Base-by-base conservation (phyloP, 2,797 vertebrate species). In the Chrysocyon brachyurus region DNA sequence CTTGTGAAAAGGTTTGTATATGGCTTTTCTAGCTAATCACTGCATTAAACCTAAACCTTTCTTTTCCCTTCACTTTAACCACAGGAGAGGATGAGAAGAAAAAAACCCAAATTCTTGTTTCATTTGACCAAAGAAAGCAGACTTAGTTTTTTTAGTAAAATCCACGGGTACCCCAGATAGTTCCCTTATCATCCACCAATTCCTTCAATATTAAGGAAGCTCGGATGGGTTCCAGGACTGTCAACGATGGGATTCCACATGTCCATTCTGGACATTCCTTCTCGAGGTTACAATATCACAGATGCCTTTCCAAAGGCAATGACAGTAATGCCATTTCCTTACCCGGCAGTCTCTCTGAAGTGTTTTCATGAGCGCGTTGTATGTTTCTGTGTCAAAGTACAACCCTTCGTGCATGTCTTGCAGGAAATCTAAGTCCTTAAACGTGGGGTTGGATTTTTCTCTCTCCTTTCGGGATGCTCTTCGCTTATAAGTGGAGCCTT, bases 361-460 rank as follows among this genome's bases (percentile, higher is more conserved):
- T 8, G 99, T 99, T 98, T 99, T 99, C 99, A 99, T 99, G 97
- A 99, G 98, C 1, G 99, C 99, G 0, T 97, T 99, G 98, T 99
- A 99, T 0, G 99, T 99, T 95, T 99, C 99, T 0, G 98, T 98
- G 94, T 99, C 99, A 88, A 99, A 99, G 98, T 99, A 98, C 94
- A 99, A 98, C 17, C 99, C 99, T 96, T 99, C 99, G 0, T 99
- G 99, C 99, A 99, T 99, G 97, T 99, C 99, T 97, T 99, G 99
- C 77, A 99, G 97, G 98, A 99, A 99, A 99, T 99, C 99, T 98
- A 99, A 98, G 98, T 99, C 99, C 98, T 99, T 99, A 98, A 99
- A 99, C 0, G 99, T 99, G 89, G 99, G 99, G 2, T 98, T 99
- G 91, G 98, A 85, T 97, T 99, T 99, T 94, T 98, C 96, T 0